A percentile compares a stretch with the other conserved stretches of the same genome.
These are phyloP conservation scores for Anolis sagrei DNA, from an alignment of 2,113 vertebrate genomes.

Conservation along the genomic window DNA sequence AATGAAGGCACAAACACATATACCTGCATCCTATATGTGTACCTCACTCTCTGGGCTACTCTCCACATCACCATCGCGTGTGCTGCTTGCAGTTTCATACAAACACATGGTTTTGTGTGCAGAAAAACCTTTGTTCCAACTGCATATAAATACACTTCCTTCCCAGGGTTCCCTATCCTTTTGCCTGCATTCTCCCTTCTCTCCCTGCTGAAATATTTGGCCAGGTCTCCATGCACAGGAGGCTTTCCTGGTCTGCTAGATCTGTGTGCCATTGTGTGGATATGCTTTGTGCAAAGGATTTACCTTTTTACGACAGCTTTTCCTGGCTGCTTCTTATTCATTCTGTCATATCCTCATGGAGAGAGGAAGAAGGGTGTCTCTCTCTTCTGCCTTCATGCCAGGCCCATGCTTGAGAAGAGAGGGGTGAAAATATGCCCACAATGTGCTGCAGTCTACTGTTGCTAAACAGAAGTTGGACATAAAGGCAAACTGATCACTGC, in stretches of 20 bases:
- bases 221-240: rapidly evolving
- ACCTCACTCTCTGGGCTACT: conserved; percentile 2
- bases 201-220: background rate
- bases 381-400: background rate
- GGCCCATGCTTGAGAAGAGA: background rate
- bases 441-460: background rate
- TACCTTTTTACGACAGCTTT: background rate
- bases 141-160: background rate
- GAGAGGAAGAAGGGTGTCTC: background rate
- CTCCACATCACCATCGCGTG: too few relatives aligned
- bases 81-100: background rate
- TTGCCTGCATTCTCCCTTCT: rapidly evolving
- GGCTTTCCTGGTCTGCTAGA: background rate
- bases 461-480: background rate
- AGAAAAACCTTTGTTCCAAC: background rate
- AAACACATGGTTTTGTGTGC: background rate
- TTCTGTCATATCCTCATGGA: background rate
- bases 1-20: too few relatives aligned
- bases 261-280: background rate
- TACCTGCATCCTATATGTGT: background rate
- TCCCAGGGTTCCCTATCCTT: rapidly evolving
- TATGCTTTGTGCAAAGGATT: background rate
- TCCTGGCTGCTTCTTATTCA: background rate
- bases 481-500: too few relatives aligned
- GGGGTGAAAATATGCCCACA: background rate